phyloP scores from a whole-genome alignment of 1,140 invertebrate species.

The Heliconius nattereri region DNA sequence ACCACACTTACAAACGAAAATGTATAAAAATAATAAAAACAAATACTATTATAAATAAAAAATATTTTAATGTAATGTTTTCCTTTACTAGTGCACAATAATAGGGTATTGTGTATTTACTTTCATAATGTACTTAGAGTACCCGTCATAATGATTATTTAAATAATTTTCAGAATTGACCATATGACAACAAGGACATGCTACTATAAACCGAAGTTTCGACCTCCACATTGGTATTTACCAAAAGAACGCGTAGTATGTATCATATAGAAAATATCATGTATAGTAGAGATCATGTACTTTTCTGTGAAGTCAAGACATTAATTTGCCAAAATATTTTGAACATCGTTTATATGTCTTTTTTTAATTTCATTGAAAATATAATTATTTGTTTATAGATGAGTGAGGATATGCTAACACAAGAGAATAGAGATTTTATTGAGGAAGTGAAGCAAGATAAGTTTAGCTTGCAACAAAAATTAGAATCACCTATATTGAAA shows the following conservation, averaged over 20 bases:
- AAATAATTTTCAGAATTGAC: constrained; percentile 56
- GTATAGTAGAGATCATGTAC: not conserved
- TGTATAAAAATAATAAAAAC: constrained; percentile 8
- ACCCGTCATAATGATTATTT: constrained; percentile 3
- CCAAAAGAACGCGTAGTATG: constrained; percentile 69
- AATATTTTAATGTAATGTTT: too few relatives aligned
- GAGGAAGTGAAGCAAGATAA: constrained; percentile 88
- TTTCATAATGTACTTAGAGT: not conserved
- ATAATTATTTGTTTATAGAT: constrained; percentile 74
- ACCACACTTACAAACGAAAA: constrained; percentile 16
- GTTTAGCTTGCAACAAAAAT: constrained; percentile 70
- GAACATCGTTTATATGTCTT: not conserved
- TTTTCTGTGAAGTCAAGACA: not conserved
- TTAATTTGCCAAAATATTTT: not conserved
- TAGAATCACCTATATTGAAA: constrained; percentile 72
- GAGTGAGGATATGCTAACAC: constrained; percentile 87
- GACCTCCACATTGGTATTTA: constrained; percentile 69
- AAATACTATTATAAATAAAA: not conserved
- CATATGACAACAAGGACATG: constrained; percentile 46
- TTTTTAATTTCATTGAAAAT: not conserved
- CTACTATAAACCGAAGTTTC: constrained; percentile 56
- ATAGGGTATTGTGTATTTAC: not conserved
- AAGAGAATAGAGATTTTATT: constrained; percentile 91
- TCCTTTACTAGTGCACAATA: too few relatives aligned
- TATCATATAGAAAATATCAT: constrained; percentile 19